Evolutionary conservation across 1,140 invertebrate genomes (phyloP), one percentile per base, ranked within the genome.

Genomic region (Drosophila tropicalis): DNA sequence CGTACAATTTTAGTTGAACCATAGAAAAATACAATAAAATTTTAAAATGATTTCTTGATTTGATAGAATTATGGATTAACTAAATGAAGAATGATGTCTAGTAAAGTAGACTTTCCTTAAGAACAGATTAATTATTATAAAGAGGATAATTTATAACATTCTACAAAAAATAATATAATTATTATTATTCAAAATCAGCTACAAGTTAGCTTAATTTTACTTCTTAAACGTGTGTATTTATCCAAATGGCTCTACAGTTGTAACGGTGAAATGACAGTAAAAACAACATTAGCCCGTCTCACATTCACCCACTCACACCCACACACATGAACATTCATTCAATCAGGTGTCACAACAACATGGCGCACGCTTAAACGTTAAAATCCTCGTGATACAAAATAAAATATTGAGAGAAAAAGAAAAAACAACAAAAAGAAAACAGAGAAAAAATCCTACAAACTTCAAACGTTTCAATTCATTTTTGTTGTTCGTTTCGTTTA

Each of bases 391-490:
- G 19, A 51, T 51, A 51, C 44, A 12, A 51, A 51, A 51, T 51
- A 19, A 51, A 51, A 51, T 51, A 51, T 51, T 22, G 17, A 44
- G n/a, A 19, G 5, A 9, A 9, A 22, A 51, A 9, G 22, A 22
- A 51, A 12, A 51, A 2, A 10, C 9, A 9, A 22, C 19, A 9
- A 51, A 22, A 51, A 22, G 19, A 5, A 51, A 22, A 10, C 3
- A 51, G 9, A 51, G 19, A 51, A 51, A 51, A 51, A 77, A 70
- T 71, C 65, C 81, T 70, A 41, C 67, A 64, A 89, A 83, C 84
- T 89, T 87, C 84, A 87, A 87, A 87, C 64, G 80, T 15, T 62
- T 51, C 44, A 4, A 22, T 51, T 51, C 17, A 15, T 19, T 51
- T 10, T 10, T 51, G 44, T 51, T 12, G 12, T 51, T 51, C 19